Evolutionary conservation across 2,113 vertebrate genomes (phyloP).

Genomic region (Rousettus leschenaultii): DNA sequence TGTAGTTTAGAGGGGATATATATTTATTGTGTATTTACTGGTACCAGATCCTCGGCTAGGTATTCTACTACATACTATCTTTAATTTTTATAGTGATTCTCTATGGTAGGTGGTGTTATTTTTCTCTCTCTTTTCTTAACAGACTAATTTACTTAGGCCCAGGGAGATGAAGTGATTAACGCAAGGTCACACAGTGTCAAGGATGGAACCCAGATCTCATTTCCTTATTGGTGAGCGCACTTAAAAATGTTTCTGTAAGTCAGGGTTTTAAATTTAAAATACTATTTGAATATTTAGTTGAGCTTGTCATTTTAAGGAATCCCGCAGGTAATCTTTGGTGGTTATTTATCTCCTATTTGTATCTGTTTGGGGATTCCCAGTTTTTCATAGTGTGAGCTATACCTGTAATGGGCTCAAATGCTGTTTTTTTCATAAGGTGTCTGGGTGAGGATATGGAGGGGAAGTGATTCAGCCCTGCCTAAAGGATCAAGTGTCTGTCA

Average conservation of each 20-base stretch:
- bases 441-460: not conserved
- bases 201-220: constrained; percentile 50
- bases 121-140: not conserved
- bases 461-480: constrained; percentile 41
- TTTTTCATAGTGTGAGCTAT: not conserved
- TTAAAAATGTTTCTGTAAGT: constrained; percentile 14
- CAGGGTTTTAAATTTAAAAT: not conserved
- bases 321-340: not conserved
- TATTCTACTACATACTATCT: not conserved
- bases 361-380: not conserved
- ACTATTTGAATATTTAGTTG: not conserved
- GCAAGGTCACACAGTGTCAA: constrained; percentile 11
- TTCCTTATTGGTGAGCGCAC: constrained; percentile 62
- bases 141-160: constrained; percentile 39
- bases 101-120: not conserved
- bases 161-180: constrained; percentile 42
- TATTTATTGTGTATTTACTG: not conserved
- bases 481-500: not conserved
- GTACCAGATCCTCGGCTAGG: not conserved
- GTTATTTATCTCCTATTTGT: not conserved
- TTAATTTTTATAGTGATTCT: not conserved
- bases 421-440: not conserved
- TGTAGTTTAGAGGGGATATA: not conserved
- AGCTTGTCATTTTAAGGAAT: not conserved
- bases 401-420: not conserved